phyloP scores from a whole-genome alignment of 2,113 vertebrate species.

The Pomatorhinus ruficollis region DNA sequence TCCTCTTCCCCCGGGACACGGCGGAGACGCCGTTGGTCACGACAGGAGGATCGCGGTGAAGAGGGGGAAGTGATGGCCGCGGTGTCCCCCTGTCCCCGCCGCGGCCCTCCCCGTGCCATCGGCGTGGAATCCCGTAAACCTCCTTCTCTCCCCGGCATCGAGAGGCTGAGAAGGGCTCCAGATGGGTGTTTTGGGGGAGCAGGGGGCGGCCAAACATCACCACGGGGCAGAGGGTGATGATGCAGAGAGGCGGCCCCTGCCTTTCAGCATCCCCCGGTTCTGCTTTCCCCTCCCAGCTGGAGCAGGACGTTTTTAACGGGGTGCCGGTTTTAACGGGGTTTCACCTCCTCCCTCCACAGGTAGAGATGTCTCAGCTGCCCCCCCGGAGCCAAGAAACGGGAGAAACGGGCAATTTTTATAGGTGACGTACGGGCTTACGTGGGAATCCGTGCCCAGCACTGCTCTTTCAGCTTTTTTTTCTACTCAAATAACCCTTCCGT shows the following conservation, averaged over 20 bases:
- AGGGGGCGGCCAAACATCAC: not conserved
- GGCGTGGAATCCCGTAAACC: not conserved
- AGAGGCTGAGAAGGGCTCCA: not conserved
- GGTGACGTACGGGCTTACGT: constrained; percentile 72
- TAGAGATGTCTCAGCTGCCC: not conserved
- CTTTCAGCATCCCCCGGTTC: not conserved
- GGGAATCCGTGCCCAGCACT: constrained; percentile 51
- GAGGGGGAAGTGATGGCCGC: not conserved
- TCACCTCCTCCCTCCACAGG: not conserved
- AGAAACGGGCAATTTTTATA: constrained; percentile 55
- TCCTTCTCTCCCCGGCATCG: not conserved
- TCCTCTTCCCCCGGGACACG: constrained; percentile 22
- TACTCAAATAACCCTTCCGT: constrained; percentile 50
- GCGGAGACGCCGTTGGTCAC: not conserved
- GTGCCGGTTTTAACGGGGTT: not conserved
- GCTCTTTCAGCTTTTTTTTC: constrained; percentile 37
- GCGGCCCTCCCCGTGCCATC: not conserved
- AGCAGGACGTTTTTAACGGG: not conserved
- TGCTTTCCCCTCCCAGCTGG: not conserved
- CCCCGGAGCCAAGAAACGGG: not conserved
- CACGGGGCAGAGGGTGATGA: not conserved
- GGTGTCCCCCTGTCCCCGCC: not conserved
- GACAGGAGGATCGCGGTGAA: not conserved
- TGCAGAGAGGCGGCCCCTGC: not conserved
- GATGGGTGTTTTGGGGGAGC: not conserved